Base-by-base conservation (phyloP, 2,797 vertebrate species). In the Acestrorhynchus altus region DNA sequence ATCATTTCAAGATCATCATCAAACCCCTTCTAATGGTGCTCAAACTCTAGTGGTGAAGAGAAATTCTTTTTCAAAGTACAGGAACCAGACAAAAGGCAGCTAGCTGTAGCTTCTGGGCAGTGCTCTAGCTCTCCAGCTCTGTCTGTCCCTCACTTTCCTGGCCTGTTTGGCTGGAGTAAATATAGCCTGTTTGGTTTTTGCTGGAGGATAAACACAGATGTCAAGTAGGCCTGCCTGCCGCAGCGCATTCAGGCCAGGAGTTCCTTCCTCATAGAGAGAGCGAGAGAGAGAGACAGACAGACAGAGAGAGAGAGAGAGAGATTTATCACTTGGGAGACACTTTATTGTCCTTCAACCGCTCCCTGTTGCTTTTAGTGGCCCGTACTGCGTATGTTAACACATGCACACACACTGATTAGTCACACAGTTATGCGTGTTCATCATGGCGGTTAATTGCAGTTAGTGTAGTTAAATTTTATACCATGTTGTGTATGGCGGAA, bases 151-250 rank as follows among this genome's bases (percentile, higher is more conserved):
- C 72, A 69, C 60, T 73, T 18, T 52, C 65, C 68, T 85, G 86
- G 81, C 82, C 83, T 90, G 89, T 92, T 92, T 91, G 89, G 88
- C 90, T 60, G 69, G 83, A 80, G 89, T 94, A 94, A 94, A 94
- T 94, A 93, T 93, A 94, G 92, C 85, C 84, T 88, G 90, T 90
- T 81, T 92, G 92, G 91, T 91, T 93, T 93, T 88, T 91, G 90
- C 90, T 79, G 51, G 84, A 91, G 92, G 88, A 93, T 92, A 94
- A 94, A 94, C 92, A 93, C 92, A 94, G 93, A 93, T 94, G 92
- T 94, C 87, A 89, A 91, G 87, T 88, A 89, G 83, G 87, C 88
- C 86, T 87, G 65, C 65, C 92, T 76, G 86, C 91, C 90, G 87
- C 89, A 89, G 88, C 78, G 87, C 72, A 77, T 84, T 86, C 86